Base-by-base conservation (phyloP, 2,888 invertebrate genomes). In the Hartigia nigra region DNA sequence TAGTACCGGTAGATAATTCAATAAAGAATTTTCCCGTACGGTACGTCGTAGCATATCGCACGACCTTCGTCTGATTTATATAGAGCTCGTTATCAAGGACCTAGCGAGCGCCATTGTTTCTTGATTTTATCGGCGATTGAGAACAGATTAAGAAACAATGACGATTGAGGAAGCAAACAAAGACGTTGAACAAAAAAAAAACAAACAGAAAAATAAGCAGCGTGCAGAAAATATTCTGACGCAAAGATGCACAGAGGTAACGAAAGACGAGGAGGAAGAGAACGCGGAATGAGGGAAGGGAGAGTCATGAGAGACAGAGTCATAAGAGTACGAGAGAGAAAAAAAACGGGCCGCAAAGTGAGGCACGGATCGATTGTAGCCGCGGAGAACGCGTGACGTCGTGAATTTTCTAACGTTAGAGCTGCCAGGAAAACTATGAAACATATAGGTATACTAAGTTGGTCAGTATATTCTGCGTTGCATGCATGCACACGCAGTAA, bases 271-370 rank as follows among this genome's bases (percentile, higher is more conserved):
- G 39, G 39, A 55, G 39, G 2, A 9, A 5, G 23, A 55, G 23
- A 23, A 23, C 39, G 23, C 39, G 39, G 39, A 9, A 23, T 23
- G 39, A 14, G 39, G 39, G 14, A 23, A 23, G 5, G 84, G 76
- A 76, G 36, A 69, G n/a, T 32, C 31, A 12, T 55, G 32, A 77
- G 77, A 77, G 39, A 76, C 74, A 78, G 39, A 55, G 39, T 0
- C 39, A 55, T 55, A 55, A 55, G 39, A 14, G 39, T 55, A 55
- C 5, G 39, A 23, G 39, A 55, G 39, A 55, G 39, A 34, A 23
- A 55, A 55, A 55, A 55, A 55, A 23, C 39, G 39, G 39, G 39
- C 23, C 39, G 39, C 39, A 55, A 23, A 55, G 39, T 5, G 39
- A 55, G 23, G 39, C 23, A 55, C 39, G 39, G 39, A 55, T 55